phyloP scores from a whole-genome alignment of 1,140 invertebrate species.

The Aculops lycopersici region DNA sequence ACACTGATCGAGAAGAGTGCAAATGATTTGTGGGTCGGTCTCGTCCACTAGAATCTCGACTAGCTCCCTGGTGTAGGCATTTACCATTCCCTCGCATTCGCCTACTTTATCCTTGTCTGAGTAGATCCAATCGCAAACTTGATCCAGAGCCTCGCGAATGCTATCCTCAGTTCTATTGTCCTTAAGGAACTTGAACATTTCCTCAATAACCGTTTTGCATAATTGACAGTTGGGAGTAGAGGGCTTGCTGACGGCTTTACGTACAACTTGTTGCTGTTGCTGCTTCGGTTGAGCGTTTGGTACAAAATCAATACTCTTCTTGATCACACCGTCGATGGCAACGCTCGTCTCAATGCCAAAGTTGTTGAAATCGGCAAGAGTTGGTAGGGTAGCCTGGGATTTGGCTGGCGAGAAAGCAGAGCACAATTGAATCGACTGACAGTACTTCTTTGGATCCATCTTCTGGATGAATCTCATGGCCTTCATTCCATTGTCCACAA shows the following conservation, averaged over 20 bases:
- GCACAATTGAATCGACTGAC: neutral
- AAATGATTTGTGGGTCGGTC: constrained; percentile 6
- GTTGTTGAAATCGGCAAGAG: neutral
- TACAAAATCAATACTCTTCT: too few species aligned
- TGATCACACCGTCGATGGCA: too few species aligned
- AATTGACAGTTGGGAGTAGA: constrained; percentile 5
- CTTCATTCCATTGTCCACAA: neutral
- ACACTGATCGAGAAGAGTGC: constrained; percentile 7
- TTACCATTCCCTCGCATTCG: constrained; percentile 5
- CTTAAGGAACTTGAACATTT: constrained; percentile 5
- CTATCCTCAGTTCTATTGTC: constrained; percentile 8
- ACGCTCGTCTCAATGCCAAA: neutral
- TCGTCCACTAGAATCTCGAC: constrained; percentile 6
- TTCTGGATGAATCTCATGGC: neutral
- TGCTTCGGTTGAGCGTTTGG: too few species aligned
- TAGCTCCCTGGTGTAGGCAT: constrained; percentile 5
- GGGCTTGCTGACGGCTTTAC: too few species aligned
- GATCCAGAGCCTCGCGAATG: constrained; percentile 7
- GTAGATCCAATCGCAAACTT: constrained; percentile 6
- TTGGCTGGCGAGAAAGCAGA: neutral
- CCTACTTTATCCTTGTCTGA: constrained; percentile 1
- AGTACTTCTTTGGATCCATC: neutral
- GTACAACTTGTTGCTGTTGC: too few species aligned
- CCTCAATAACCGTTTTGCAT: constrained; percentile 8
- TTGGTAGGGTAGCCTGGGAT: neutral